These are phyloP conservation scores for Hippocampus guttulatus DNA, from an alignment of 2,113 vertebrate genomes.

Conservation along the genomic window DNA sequence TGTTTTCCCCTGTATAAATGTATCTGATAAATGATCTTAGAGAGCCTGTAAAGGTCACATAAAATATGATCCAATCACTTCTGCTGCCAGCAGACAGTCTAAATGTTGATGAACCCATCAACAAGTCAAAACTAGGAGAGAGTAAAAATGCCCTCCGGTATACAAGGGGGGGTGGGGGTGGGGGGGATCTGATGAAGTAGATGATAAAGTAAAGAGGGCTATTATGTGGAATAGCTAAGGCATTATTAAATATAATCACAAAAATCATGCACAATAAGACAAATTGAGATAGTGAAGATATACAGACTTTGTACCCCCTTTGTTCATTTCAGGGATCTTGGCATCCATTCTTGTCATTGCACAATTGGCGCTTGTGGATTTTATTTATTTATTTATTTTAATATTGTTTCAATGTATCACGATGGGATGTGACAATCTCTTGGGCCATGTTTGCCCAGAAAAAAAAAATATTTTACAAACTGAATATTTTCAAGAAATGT, in stretches of 20 bases:
- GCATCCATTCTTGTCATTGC: neutral
- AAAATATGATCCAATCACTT: slow-evolving; percentile 54
- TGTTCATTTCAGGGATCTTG: neutral
- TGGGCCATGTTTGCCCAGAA: too few species aligned
- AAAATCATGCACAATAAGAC: neutral
- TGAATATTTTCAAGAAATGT: neutral
- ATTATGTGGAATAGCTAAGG: neutral
- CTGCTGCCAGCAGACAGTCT: slow-evolving; percentile 26
- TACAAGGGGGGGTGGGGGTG: too few species aligned
- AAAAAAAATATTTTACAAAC: neutral
- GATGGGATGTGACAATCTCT: neutral
- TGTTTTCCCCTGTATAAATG: slow-evolving; percentile 30
- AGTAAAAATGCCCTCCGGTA: neutral
- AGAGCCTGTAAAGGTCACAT: slow-evolving; percentile 46
- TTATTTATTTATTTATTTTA: neutral
- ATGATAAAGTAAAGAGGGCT: neutral
- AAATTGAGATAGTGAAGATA: neutral
- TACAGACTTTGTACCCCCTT: neutral
- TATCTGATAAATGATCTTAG: slow-evolving; percentile 49
- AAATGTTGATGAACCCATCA: slow-evolving; percentile 43
- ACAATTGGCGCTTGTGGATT: neutral
- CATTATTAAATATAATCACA: neutral
- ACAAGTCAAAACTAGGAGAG: slow-evolving; percentile 38
- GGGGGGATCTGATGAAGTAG: neutral
- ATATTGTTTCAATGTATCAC: neutral